Evolutionary conservation across 2,888 invertebrate species (phyloP).

Genomic region (Syrphus vitripennis): DNA sequence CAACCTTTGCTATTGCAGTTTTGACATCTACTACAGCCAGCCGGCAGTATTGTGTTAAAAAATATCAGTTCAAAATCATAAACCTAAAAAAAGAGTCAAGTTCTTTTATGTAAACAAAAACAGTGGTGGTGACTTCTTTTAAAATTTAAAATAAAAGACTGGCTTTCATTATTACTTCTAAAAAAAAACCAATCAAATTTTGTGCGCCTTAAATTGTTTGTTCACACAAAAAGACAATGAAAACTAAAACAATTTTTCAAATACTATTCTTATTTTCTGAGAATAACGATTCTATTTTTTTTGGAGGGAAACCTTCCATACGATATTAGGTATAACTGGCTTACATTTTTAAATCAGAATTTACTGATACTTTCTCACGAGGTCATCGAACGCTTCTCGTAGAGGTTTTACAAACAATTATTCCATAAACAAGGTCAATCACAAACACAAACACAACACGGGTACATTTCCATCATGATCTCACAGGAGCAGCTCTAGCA

Average conservation of each 20-base stretch:
- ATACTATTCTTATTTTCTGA: neutral
- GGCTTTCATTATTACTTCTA: neutral
- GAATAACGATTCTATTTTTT: neutral
- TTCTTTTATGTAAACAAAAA: no score
- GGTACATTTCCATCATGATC: neutral
- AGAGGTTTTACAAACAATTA: neutral
- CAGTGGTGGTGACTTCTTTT: neutral
- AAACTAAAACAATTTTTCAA: neutral
- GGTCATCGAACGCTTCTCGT: constrained; percentile 1
- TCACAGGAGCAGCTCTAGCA: neutral
- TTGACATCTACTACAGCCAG: no score
- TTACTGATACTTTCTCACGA: constrained; percentile 3
- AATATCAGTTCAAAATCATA: no score
- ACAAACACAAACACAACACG: neutral
- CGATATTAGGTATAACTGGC: neutral
- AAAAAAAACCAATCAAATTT: neutral
- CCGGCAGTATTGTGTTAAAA: no score
- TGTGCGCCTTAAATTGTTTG: neutral
- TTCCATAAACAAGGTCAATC: constrained; percentile 14
- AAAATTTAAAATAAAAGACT: neutral
- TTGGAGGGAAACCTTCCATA: neutral
- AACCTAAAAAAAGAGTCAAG: no score
- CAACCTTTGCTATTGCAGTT: no score
- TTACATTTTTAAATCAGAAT: neutral
- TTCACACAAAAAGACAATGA: neutral